Evolutionary conservation across 2,888 invertebrate species (phyloP), one percentile per base, ranked within the genome.

Genomic region (Thymelicus lineola): DNA sequence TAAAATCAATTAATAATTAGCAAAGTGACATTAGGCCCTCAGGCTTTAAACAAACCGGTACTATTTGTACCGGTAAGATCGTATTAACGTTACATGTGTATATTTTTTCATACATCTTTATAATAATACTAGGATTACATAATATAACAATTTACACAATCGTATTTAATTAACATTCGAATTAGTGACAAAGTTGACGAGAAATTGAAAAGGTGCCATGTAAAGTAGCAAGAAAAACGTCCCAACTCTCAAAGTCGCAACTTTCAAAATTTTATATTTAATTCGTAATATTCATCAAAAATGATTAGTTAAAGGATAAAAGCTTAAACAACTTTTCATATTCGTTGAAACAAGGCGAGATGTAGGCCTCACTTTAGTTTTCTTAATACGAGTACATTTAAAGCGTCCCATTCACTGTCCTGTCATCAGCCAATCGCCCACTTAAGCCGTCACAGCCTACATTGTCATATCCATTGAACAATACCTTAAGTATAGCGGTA

Each of bases 101-200:
- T 12, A 42, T 42, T 42, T 12, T 12, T 10, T 42, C 9, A 12
- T 12, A 42, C 42, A 12, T 42, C 10, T 42, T 42, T 12, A 38
- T 9, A 7, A 42, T 12, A 42, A 42, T 42, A 10, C 38, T 38
- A 6, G 9, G 9, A 38, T 38, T 9, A 38, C 6, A 7, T 15
- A 15, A 15, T 50, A 50, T 9, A 38, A 50, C 12, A 53, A 53
- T 53, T 50, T 53, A 53, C 20, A 53, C n/a, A 53, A n/a, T 53
- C 10, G n/a, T 15, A 12, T 14, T 12, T 14, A 45, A 14, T 50
- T 50, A 50, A 53, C 53, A 53, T 20, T 12, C 53, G 53, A 53
- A 53, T 53, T 53, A 61, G 50, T 67, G 60, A 67, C 42, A 60
- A 67, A 65, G 58, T 60, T 38, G n/a, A 80, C 79, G 81, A 75